Evolutionary conservation across 2,113 vertebrate species (phyloP).

Genomic region (Perccottus glenii): DNA sequence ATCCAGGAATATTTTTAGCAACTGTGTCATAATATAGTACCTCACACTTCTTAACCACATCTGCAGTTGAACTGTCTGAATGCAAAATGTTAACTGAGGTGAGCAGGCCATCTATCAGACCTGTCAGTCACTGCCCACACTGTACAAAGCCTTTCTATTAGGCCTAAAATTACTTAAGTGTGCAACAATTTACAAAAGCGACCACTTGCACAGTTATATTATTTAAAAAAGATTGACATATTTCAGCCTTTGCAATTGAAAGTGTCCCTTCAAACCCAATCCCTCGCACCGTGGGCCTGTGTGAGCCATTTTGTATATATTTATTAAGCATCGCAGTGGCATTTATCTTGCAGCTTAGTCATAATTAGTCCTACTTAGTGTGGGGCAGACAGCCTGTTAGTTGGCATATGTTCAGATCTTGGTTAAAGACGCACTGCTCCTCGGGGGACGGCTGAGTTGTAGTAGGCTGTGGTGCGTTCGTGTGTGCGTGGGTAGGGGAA

Average conservation of each 20-base stretch:
- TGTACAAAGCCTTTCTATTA: background rate
- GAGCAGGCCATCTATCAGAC: background rate
- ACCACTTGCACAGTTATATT: too few relatives aligned
- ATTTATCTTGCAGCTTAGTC: slow-evolving; percentile 71
- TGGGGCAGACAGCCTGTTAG: slow-evolving; percentile 55
- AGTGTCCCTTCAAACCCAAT: background rate
- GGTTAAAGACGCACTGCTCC: slow-evolving; percentile 62
- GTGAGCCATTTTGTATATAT: slow-evolving; percentile 36
- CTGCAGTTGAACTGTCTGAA: too few relatives aligned
- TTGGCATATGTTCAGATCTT: slow-evolving; percentile 70
- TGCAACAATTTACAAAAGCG: background rate
- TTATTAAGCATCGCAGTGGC: slow-evolving; percentile 43
- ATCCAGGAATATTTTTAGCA: too few relatives aligned
- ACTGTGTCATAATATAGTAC: too few relatives aligned
- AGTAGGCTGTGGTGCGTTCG: slow-evolving; percentile 18
- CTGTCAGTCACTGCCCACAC: background rate
- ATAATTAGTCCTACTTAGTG: slow-evolving; percentile 70
- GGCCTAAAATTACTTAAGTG: background rate
- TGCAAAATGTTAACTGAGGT: too few relatives aligned
- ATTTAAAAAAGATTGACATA: background rate
- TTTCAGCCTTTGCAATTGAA: background rate
- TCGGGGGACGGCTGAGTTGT: slow-evolving; percentile 37
- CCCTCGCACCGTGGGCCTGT: slow-evolving; percentile 13
- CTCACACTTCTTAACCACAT: too few relatives aligned
- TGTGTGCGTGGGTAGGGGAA: slow-evolving; percentile 27